These are phyloP conservation scores for Lucinisca nassula DNA, from an alignment of 2,888 invertebrate species.

Conservation along the genomic window DNA sequence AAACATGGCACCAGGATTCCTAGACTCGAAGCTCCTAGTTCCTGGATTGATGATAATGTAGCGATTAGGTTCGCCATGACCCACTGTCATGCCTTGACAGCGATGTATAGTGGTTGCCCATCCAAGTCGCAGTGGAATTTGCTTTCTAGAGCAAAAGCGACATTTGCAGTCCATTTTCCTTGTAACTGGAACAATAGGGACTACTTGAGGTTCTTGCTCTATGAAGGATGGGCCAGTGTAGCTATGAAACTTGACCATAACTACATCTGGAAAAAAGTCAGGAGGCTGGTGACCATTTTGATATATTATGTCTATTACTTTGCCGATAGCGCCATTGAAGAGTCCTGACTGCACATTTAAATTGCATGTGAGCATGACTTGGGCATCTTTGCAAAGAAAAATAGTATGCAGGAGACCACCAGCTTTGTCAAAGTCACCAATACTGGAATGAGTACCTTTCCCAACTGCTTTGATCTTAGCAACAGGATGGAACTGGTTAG, in stretches of 20 bases:
- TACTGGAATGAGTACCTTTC: background rate
- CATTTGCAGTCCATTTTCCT: background rate
- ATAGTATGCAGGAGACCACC: background rate
- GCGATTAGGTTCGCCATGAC: background rate
- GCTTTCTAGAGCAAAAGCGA: background rate
- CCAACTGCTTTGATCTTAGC: background rate
- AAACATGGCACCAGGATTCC: background rate
- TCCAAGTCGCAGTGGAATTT: background rate
- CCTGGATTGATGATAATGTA: background rate
- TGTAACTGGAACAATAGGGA: constrained; percentile 33
- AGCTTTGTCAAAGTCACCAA: background rate
- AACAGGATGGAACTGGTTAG: background rate
- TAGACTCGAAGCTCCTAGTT: background rate
- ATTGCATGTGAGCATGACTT: background rate
- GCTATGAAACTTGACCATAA: background rate
- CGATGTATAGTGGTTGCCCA: background rate
- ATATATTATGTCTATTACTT: constrained; percentile 11
- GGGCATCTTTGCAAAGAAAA: background rate
- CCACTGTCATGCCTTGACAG: background rate
- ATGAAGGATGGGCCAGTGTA: background rate
- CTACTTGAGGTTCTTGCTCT: background rate
- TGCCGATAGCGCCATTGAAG: background rate
- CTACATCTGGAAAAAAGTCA: background rate
- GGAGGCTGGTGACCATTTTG: constrained; percentile 4
- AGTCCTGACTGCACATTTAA: background rate